Base-by-base conservation (phyloP, 2,797 vertebrate genomes). In the Bradypodion ventrale region DNA sequence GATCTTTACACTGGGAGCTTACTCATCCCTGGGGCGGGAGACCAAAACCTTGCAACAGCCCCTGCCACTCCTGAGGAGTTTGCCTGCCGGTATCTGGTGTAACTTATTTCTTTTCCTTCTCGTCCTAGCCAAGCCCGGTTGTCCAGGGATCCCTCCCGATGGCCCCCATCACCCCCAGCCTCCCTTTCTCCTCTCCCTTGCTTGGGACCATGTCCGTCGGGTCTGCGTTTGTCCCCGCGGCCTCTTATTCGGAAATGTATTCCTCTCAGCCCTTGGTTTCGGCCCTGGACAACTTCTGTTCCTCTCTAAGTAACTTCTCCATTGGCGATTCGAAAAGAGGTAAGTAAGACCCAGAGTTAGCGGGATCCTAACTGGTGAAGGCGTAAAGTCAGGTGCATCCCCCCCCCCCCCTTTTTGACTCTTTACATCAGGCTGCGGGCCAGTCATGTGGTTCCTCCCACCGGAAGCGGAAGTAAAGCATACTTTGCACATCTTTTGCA, bases 251-350 rank as follows among this genome's bases (percentile, higher is more conserved):
- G 52, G 95, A 96, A 88, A 88, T 95, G 78, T 96, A 95, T 88
- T 88, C 95, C 69, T 70, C 69, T 6, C 93, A 92, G 81, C 92
- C 95, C 94, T 93, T 98, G 92, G 90, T 94, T 76, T 95, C 95
- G 85, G 95, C 96, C 1, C 93, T 99, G 93, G 96, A 97, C 86
- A 88, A 96, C 1, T 96, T 98, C 62, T 87, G 96, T 82, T 96
- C 96, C 83, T 96, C 98, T 4, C 91, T 99, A 94, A 98, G 97
- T 86, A 97, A 94, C 37, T 97, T 99, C 87, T 95, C 95, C 75
- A 95, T 98, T 88, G 94, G 95, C 42, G 97, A 98, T 68, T 95
- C 96, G 87, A 97, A 97, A 94, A 96, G 95, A 96, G 98, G 98
- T 99, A 94, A 90, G 91, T n/a, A 87, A 88, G 72, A 9, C 0